phyloP scores from a whole-genome alignment of 1,140 invertebrate genomes.

The Ericerus pela region DNA sequence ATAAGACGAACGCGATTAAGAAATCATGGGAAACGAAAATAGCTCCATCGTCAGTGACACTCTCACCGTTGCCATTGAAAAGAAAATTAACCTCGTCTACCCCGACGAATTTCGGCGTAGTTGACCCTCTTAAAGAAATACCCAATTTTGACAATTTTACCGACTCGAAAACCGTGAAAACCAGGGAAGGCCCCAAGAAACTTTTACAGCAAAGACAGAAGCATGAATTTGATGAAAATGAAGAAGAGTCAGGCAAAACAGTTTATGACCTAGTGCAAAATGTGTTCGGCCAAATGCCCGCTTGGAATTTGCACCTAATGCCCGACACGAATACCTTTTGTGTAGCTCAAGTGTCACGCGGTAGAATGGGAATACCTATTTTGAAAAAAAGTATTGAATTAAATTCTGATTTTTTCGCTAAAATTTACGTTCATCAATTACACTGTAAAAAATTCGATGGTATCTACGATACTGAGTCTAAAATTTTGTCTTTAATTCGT shows the following conservation, averaged over 20 bases:
- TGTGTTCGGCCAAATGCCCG: constrained; percentile 15
- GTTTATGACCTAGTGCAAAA: constrained; percentile 19
- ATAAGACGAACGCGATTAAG: neutral
- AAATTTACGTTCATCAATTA: constrained; percentile 20
- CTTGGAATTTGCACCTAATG: constrained; percentile 20
- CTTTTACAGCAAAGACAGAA: neutral
- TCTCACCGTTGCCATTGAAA: neutral
- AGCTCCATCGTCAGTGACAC: neutral
- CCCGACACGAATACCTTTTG: constrained; percentile 18
- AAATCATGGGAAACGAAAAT: neutral
- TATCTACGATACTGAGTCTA: constrained; percentile 19
- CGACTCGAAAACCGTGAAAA: neutral
- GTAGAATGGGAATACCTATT: constrained; percentile 16
- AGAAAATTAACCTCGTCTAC: neutral
- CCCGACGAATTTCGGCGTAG: neutral
- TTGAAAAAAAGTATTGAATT: constrained; percentile 21
- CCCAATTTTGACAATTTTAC: neutral
- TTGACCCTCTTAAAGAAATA: neutral
- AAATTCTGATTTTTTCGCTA: constrained; percentile 18
- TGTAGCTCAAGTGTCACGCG: constrained; percentile 18
- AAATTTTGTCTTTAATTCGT: constrained; percentile 16
- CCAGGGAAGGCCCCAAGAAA: neutral
- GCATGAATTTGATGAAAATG: neutral
- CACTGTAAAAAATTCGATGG: constrained; percentile 20
- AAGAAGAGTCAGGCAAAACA: constrained; percentile 11